These are phyloP conservation scores for Aphaenogaster ashmeadi DNA, from an alignment of 1,140 invertebrate genomes.

Conservation along the genomic window DNA sequence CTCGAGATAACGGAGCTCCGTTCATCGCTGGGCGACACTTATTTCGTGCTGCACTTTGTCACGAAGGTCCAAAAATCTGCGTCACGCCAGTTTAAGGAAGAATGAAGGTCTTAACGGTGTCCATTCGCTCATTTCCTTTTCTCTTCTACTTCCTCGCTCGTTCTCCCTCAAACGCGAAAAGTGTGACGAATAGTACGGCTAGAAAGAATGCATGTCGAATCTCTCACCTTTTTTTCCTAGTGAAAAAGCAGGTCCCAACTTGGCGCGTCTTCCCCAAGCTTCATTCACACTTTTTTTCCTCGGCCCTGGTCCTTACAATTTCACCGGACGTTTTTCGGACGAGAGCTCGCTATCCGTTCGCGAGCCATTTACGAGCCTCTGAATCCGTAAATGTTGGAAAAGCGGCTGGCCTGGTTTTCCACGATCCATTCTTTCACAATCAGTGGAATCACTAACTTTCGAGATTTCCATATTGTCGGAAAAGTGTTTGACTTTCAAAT, in stretches of 20 bases:
- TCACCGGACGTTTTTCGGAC: not conserved
- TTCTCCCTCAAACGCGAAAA: not conserved
- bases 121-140: not conserved
- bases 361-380: not conserved
- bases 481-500: not conserved
- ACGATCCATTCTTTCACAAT: constrained; percentile 7
- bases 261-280: not conserved
- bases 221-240: constrained; percentile 16
- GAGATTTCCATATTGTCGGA: not conserved
- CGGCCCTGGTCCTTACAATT: constrained; percentile 27
- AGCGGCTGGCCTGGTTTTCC: constrained; percentile 7
- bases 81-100: not conserved
- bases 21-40: not conserved
- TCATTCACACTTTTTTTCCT: not conserved
- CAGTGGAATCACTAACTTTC: not conserved
- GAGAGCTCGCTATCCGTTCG: not conserved
- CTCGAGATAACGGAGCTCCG: constrained; percentile 27
- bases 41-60: not conserved
- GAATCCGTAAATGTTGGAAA: constrained; percentile 15
- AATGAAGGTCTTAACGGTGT: no score
- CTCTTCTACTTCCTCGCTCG: not conserved
- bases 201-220: not conserved
- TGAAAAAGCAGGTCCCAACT: constrained; percentile 17
- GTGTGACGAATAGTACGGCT: not conserved
- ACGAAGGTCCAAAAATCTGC: constrained; percentile 17